A percentile compares a stretch with the other conserved stretches of the same genome.
Conservation (phyloP, 1,140 invertebrate species). For the Drosophila ercepeae region DNA sequence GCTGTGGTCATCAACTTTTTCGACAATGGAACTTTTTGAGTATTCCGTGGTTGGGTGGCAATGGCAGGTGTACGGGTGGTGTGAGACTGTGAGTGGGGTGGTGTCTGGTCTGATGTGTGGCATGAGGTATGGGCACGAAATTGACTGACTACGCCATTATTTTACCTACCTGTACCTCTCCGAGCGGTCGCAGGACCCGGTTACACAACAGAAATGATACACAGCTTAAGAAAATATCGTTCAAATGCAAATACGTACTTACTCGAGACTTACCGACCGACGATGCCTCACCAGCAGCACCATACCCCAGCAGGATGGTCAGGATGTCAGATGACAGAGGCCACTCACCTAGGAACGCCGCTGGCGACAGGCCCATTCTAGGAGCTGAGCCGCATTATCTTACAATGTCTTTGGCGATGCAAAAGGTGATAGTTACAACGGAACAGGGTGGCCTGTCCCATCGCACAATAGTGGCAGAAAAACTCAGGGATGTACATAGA, state of each 20-base stretch:
- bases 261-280: neutral
- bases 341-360: constrained; percentile 5
- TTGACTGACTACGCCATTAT: constrained; percentile 25
- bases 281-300: too few species aligned
- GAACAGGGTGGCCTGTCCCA: constrained; percentile 24
- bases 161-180: constrained; percentile 52
- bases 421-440: constrained; percentile 26
- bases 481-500: constrained; percentile 19
- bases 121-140: constrained; percentile 40
- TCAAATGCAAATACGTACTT: constrained; percentile 25
- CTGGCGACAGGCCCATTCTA: constrained; percentile 56
- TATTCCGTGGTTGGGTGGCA: constrained; percentile 14
- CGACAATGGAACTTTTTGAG: constrained; percentile 14
- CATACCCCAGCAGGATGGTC: too few species aligned
- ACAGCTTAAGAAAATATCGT: constrained; percentile 18
- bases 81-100: constrained; percentile 6
- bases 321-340: neutral
- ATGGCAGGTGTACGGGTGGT: constrained; percentile 1
- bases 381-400: constrained; percentile 35
- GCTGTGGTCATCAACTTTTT: constrained; percentile 24
- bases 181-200: neutral
- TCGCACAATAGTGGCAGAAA: constrained; percentile 14
- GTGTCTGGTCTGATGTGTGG: constrained; percentile 12
- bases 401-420: constrained; percentile 22
- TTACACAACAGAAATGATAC: constrained; percentile 24